Conservation (phyloP, 1,140 invertebrate species). For the Drosophila tropicalis region DNA sequence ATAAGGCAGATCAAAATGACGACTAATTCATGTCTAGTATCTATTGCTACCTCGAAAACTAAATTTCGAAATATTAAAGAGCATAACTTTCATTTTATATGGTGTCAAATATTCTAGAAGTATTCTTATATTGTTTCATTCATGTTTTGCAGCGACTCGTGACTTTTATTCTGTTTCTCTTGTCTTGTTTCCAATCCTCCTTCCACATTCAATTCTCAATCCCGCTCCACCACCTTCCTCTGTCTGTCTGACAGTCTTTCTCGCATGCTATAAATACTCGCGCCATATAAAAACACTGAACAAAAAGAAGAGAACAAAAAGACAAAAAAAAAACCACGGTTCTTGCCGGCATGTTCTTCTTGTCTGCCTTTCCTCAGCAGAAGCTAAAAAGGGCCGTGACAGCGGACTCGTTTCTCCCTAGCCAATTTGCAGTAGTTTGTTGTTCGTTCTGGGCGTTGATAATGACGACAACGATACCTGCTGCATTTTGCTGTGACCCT, state of each 20-base stretch:
- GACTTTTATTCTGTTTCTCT: conserved; percentile 7
- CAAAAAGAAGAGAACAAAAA: neutral
- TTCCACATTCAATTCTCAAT: conserved; percentile 6
- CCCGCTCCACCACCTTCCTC: neutral
- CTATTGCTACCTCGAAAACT: no score
- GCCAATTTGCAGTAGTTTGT: conserved; percentile 14
- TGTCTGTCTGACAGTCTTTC: neutral
- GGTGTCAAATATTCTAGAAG: neutral
- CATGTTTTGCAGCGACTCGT: neutral
- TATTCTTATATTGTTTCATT: neutral
- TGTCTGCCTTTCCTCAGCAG: neutral
- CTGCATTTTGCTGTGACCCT: conserved; percentile 73
- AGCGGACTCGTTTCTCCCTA: conserved; percentile 15
- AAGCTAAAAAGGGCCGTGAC: conserved; percentile 18
- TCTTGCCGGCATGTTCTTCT: conserved; percentile 11
- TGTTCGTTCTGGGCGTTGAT: conserved; percentile 9
- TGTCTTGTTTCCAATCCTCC: neutral
- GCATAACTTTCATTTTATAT: neutral
- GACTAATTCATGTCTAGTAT: no score
- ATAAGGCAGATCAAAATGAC: no score
- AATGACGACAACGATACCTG: conserved; percentile 32
- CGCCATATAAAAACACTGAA: neutral
- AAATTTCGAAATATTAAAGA: neutral
- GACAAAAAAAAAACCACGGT: neutral
- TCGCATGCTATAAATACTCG: neutral